Evolutionary conservation across 2,797 vertebrate species (phyloP), one percentile per base, ranked within the genome.

Genomic region (Amphiprion clarkii): DNA sequence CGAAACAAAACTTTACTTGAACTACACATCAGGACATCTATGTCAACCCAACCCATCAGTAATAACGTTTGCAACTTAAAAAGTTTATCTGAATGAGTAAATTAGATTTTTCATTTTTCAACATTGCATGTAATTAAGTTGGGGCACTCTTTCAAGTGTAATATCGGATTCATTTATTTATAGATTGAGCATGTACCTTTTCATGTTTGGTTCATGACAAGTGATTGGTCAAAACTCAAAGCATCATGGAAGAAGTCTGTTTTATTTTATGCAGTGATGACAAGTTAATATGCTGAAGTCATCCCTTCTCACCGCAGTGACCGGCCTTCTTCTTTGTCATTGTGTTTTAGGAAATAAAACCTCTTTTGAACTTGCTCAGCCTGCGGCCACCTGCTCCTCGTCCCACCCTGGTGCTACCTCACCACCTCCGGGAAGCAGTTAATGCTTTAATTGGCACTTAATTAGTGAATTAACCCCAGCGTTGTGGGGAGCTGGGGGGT

Each of bases 371-470:
- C 76, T 77, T 63, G 59, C 72, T 90, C 72, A 82, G 65, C 76
- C 73, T 21, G 6, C 73, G 82, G 71, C 81, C 83, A 81, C 90
- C 90, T 78, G 79, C 86, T 78, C 74, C 56, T 25, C 14, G 48
- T 83, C 74, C 84, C 76, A 74, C 52, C 64, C 63, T 48, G 42
- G 48, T 54, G 78, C 79, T 77, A 88, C 80, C 89, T 82, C 87
- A 68, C 78, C 85, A 85, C 79, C 80, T 78, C 76, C 55, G 76
- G 88, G 92, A 89, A 84, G 71, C 76, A 70, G 80, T 83, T 87
- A 81, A 92, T 88, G 67, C 80, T 88, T 82, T 93, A 93, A 95
- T 94, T 92, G 90, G 77, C 79, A 92, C 90, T 94, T 93, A 93
- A 93, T 94, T 92, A 88, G 87, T 93, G 93, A 92, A 94, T 90